Evolutionary conservation across 1,140 invertebrate species (phyloP), one percentile per base, ranked within the genome.

Genomic region (Bombus consobrinus): DNA sequence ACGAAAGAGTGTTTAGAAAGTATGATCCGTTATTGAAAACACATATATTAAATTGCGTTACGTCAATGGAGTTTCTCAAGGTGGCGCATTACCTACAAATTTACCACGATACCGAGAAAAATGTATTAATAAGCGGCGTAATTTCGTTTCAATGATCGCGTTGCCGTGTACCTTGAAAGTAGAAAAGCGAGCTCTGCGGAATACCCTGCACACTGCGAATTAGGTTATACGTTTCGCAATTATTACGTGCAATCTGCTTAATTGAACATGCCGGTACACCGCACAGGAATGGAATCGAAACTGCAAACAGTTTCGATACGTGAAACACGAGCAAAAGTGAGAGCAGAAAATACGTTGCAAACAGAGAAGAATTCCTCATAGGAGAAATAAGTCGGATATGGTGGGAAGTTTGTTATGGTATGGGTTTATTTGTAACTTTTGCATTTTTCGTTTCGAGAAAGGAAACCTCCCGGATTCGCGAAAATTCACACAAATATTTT

Each of bases 111-210:
- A 69, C 37, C n/a, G 69, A 66, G 15, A 81, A 77, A 73, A 81
- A 39, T 71, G 64, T 80, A 86, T 83, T 80, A 77, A 88, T 75
- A 83, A 88, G 68, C 62, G 78, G 39, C 18, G 76, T 57, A 74
- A 88, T 88, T 64, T 34, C 66, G 37, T 59, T 75, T 77, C 73
- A 81, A 85, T 73, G 76, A 64, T 77, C 64, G 82, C 77, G 66
- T 72, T 73, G 47, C 72, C 71, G 79, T 28, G 25, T 81, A 88
- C 83, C 87, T 89, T 89, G 87, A 88, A 85, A 85, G 22, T 66
- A 69, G 76, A 75, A 87, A 84, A 80, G 41, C 37, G 10, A 81
- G 53, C 41, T 39, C 53, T 34, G 22, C 57, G 25, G 69, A 69
- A 68, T 64, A 37, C 10, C 77, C 22, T n/a, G 15, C 41, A 41